Base-by-base conservation (phyloP, 1,140 invertebrate species). In the Bombus terrestris region DNA sequence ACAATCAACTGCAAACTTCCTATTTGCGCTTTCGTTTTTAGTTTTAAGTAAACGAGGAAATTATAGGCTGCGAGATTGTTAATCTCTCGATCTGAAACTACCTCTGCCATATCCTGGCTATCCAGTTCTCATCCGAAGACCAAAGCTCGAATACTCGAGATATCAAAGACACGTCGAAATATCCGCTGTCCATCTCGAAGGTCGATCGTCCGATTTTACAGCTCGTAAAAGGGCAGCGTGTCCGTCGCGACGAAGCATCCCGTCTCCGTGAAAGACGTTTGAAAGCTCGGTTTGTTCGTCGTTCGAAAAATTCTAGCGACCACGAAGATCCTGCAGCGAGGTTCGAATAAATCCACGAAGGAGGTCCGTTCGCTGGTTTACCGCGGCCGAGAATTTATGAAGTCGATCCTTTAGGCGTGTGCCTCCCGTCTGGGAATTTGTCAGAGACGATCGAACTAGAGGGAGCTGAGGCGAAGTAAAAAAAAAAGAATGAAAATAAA, bases 361-460 rank as follows among this genome's bases (percentile, higher is more conserved):
- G 66, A 82, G 80, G 71, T 74, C 81, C 69, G 69, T 25, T 68
- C 71, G 53, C 86, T 77, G 85, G 78, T 87, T 89, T 88, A 85
- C 80, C 86, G 37, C 75, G 18, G 35, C 71, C 66, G 75, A 85
- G 77, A 82, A 90, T 90, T 90, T 89, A 90, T 90, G 82, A 84
- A 90, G 88, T 80, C 86, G 82, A 83, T 89, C 79, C 47, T 85
- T 89, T 80, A 82, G 59, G 82, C 89, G 79, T 85, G 88, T 90
- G 88, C 83, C 75, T 90, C 59, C 74, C 75, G 81, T 90, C 82
- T 90, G 86, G 79, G 86, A 90, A 90, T 90, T 90, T 90, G 69
- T 90, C 88, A 87, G 85, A 69, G 87, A 53, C 78, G 78, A 81
- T 85, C 79, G 84, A 81, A 85, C 35, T 28, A 41, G 28, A 6